Evolutionary conservation across 2,113 vertebrate species (phyloP).

Genomic region (Parus major): DNA sequence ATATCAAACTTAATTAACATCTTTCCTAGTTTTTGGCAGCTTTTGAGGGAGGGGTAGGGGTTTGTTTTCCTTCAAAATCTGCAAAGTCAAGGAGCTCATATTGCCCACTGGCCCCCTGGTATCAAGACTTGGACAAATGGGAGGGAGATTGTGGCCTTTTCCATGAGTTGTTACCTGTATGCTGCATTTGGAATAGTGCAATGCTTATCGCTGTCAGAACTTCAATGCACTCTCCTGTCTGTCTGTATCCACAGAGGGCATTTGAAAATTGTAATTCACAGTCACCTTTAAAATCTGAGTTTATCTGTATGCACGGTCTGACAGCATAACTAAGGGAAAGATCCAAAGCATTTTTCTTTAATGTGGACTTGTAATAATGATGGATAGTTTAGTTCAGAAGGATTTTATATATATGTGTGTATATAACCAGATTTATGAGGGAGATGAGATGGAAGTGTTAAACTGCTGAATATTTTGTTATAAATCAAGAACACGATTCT

Average conservation of each 20-base stretch:
- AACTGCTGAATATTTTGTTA: background rate
- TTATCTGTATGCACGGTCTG: background rate
- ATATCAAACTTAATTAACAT: background rate
- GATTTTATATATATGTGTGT: background rate
- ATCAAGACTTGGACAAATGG: background rate
- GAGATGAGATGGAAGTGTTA: constrained; percentile 2
- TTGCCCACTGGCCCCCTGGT: background rate
- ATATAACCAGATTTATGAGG: background rate
- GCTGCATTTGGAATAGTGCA: background rate
- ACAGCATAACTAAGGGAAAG: background rate
- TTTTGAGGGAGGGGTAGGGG: background rate
- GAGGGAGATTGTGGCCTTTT: background rate
- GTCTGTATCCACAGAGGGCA: background rate
- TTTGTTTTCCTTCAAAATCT: background rate
- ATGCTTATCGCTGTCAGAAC: background rate
- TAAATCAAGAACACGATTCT: constrained; percentile 11
- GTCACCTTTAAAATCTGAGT: constrained; percentile 10
- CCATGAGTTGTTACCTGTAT: background rate
- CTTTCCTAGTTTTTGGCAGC: background rate
- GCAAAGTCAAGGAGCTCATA: background rate
- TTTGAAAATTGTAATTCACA: background rate
- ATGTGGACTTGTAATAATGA: background rate
- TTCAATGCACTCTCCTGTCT: background rate
- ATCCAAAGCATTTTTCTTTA: background rate
- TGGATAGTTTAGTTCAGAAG: background rate